A percentile compares a stretch with the other conserved stretches of the same genome.
Evolutionary conservation across 2,888 invertebrate genomes (phyloP).

Genomic region (Aporophyla nigra): DNA sequence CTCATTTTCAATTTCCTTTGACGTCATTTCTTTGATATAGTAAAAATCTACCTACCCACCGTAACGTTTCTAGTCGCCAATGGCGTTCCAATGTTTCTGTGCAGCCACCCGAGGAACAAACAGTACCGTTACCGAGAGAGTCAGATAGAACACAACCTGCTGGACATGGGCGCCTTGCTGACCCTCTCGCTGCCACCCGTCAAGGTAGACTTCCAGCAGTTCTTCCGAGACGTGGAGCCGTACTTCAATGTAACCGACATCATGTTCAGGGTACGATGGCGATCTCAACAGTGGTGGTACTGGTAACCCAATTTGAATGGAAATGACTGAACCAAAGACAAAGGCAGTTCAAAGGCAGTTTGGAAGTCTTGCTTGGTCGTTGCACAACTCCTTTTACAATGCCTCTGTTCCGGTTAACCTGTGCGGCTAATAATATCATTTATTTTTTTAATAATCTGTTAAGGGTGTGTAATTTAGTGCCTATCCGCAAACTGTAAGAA

Average conservation of each 20-base stretch:
- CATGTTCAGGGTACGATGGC: constrained; percentile 56
- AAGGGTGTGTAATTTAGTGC: not conserved
- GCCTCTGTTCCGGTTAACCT: not conserved
- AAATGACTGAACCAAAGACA: not conserved
- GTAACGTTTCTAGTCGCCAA: not conserved
- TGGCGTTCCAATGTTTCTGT: not conserved
- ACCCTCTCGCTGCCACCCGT: constrained; percentile 35
- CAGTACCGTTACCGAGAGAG: constrained; percentile 24
- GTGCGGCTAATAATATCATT: not conserved
- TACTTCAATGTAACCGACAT: constrained; percentile 57
- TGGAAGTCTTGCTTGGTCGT: not conserved
- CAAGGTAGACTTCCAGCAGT: constrained; percentile 43
- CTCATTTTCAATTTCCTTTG: not conserved
- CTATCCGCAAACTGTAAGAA: not conserved
- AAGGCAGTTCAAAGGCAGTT: no score
- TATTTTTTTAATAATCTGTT: not conserved
- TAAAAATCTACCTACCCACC: not conserved
- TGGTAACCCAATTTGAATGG: not conserved
- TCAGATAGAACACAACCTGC: constrained; percentile 39
- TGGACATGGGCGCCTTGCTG: constrained; percentile 54
- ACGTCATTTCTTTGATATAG: not conserved
- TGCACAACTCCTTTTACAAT: not conserved
- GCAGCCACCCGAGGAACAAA: constrained; percentile 51
- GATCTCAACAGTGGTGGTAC: not conserved
- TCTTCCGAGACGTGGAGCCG: constrained; percentile 33